These are phyloP conservation scores for Synanthedon myopaeformis DNA, from an alignment of 2,888 invertebrate species.

Conservation along the genomic window DNA sequence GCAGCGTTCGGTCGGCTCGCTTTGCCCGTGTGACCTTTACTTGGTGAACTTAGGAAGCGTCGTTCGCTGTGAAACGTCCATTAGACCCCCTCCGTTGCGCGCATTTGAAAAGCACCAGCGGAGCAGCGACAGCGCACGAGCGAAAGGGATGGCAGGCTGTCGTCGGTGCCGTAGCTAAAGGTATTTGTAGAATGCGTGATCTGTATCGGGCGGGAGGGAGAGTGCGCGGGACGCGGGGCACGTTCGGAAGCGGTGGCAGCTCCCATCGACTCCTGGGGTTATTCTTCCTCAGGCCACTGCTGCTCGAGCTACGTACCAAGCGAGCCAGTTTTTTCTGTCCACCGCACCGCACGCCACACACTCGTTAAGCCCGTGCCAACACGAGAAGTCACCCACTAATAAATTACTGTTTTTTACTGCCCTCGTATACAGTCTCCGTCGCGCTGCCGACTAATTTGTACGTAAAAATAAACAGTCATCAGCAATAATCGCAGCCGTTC, in stretches of 20 bases:
- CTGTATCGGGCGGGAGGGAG: slow-evolving; percentile 63
- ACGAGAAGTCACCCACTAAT: slow-evolving; percentile 74
- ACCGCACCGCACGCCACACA: slow-evolving; percentile 71
- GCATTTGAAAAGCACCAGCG: slow-evolving; percentile 37
- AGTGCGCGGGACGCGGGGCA: slow-evolving; percentile 55
- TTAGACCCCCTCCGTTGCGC: slow-evolving; percentile 59
- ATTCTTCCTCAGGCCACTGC: slow-evolving; percentile 72
- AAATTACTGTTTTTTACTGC: slow-evolving; percentile 70
- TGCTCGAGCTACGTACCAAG: slow-evolving; percentile 66
- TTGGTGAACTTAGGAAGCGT: slow-evolving; percentile 70
- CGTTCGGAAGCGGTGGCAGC: slow-evolving; percentile 70
- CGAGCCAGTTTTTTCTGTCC: slow-evolving; percentile 74
- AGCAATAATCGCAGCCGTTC: slow-evolving; percentile 57
- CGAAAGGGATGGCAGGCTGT: slow-evolving; percentile 56
- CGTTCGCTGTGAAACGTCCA: slow-evolving; percentile 63
- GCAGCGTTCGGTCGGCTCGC: slow-evolving; percentile 60
- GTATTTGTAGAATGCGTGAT: slow-evolving; percentile 71
- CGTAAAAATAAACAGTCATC: slow-evolving; percentile 67
- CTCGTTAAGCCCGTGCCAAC: slow-evolving; percentile 73
- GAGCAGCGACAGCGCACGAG: slow-evolving; percentile 47
- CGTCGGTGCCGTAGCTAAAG: slow-evolving; percentile 58
- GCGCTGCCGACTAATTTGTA: slow-evolving; percentile 64
- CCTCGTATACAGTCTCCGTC: slow-evolving; percentile 66
- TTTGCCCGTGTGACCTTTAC: slow-evolving; percentile 66
- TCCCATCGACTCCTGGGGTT: slow-evolving; percentile 72